Percentiles rank a stretch among this genome's conserved stretches.
These are phyloP conservation scores for Raja brachyura DNA, from an alignment of 2,113 vertebrate species.

Conservation along the genomic window DNA sequence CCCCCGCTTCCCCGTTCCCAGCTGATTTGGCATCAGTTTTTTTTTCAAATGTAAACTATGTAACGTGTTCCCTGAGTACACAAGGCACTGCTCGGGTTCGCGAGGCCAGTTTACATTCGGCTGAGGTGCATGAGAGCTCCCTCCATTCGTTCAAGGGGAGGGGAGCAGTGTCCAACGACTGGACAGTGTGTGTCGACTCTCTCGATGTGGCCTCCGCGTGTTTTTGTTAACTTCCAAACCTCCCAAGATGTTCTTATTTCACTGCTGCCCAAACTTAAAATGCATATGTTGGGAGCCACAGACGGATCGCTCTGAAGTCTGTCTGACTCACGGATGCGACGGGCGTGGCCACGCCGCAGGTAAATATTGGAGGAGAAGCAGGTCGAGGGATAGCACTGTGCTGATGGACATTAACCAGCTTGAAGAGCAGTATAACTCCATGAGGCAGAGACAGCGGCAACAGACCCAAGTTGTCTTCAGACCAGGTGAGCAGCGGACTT, in stretches of 20 bases:
- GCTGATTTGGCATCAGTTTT: not conserved
- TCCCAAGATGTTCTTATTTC: slow-evolving; percentile 50
- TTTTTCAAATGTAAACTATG: not conserved
- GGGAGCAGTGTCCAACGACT: too few species aligned
- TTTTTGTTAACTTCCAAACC: slow-evolving; percentile 39
- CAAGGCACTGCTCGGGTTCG: not conserved
- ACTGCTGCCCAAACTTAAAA: slow-evolving; percentile 55
- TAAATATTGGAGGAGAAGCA: slow-evolving; percentile 45
- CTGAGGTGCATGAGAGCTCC: not conserved
- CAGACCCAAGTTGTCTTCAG: slow-evolving; percentile 59
- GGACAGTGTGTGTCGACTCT: too few species aligned
- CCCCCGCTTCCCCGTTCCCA: not conserved
- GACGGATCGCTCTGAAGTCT: slow-evolving; percentile 53
- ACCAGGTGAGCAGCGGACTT: slow-evolving; percentile 57
- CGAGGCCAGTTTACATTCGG: not conserved
- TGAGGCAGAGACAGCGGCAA: slow-evolving; percentile 59
- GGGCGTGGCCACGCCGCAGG: slow-evolving; percentile 51
- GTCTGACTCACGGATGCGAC: slow-evolving; percentile 47
- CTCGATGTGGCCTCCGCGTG: not conserved
- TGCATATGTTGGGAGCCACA: slow-evolving; percentile 52
- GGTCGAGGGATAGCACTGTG: slow-evolving; percentile 44
- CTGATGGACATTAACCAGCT: slow-evolving; percentile 67
- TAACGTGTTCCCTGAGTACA: not conserved
- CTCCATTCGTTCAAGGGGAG: not conserved
- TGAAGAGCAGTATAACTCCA: slow-evolving; percentile 63